Evolutionary conservation across 2,888 invertebrate genomes (phyloP).

Genomic region (Drosophila paramelanica): DNA sequence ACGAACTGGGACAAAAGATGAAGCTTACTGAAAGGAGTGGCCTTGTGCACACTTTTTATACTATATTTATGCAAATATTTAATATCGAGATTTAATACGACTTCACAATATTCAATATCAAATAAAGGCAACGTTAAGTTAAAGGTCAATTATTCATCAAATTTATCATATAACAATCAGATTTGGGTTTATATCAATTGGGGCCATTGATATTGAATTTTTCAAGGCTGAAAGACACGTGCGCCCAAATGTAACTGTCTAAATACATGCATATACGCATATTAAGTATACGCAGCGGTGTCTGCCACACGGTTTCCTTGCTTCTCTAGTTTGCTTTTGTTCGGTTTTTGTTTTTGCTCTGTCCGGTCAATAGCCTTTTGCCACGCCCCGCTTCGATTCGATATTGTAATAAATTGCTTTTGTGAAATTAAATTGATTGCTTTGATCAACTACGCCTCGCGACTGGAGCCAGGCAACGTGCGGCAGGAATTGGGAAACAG

Average conservation of each 20-base stretch:
- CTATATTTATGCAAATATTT: not conserved
- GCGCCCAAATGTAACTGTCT: not conserved
- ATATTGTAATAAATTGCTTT: conserved; percentile 74
- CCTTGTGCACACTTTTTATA: no score
- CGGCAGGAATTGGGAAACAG: not conserved
- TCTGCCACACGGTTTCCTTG: conserved; percentile 5
- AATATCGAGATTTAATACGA: not conserved
- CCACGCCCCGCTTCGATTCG: conserved; percentile 34
- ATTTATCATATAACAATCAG: conserved; percentile 23
- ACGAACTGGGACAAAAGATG: not conserved
- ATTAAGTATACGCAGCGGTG: conserved; percentile 48
- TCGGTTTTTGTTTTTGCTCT: conserved; percentile 7
- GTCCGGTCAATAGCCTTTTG: conserved; percentile 61
- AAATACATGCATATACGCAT: conserved; percentile 10
- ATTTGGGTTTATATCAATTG: conserved; percentile 19
- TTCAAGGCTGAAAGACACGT: not conserved
- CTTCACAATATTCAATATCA: not conserved
- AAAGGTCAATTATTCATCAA: conserved; percentile 3
- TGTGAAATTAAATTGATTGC: conserved; percentile 80
- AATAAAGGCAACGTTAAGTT: not conserved
- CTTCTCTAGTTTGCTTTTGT: conserved; percentile 2
- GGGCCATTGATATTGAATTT: conserved; percentile 24
- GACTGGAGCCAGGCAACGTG: conserved; percentile 33
- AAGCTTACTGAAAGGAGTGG: not conserved
- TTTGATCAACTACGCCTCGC: conserved; percentile 66